Base-by-base conservation (phyloP, 2,113 vertebrate species). In the Gavia stellata region DNA sequence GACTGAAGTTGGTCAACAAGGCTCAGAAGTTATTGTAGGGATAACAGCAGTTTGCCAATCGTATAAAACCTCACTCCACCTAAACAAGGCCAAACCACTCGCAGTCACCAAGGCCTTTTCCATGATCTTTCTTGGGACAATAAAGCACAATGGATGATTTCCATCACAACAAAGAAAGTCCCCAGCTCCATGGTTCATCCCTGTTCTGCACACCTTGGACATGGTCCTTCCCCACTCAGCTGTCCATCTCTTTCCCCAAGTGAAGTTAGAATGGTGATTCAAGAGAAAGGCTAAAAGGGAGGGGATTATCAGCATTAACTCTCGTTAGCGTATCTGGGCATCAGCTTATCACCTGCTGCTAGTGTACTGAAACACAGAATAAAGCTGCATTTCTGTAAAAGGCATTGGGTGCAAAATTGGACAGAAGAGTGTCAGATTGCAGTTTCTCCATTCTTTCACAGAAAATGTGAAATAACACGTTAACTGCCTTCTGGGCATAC, bases 401-500 rank as follows among this genome's bases (percentile, higher is more conserved):
- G 63, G 24, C 42, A 62, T 95, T 66, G 93, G 81, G 45, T 91
- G 53, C 50, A 97, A 95, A 97, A 96, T 82, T 80, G 84, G 71
- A 94, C 71, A 90, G 87, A 97, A 88, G 87, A 94, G 71, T 70
- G 93, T 97, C 95, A 96, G 91, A 96, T 88, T 96, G 84, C 89
- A 90, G 78, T 94, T 97, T 74, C 93, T 81, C 93, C 93, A 90
- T 96, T 97, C 94, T 96, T 95, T 94, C 81, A 90, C 94, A 92
- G 66, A 91, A 96, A 96, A 93, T 85, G 91, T 88, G 84, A 94
- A 96, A 94, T 97, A 93, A 49, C 92, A 91, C 74, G 86, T 88
- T 96, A 96, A 96, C 87, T 92, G 84, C 95, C 96, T 92, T 96
- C 91, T 94, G 93, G 87, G 81, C 93, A 94, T 96, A 96, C 72